These are phyloP conservation scores for Xyrauchen texanus DNA, from an alignment of 2,113 vertebrate species.

Conservation along the genomic window DNA sequence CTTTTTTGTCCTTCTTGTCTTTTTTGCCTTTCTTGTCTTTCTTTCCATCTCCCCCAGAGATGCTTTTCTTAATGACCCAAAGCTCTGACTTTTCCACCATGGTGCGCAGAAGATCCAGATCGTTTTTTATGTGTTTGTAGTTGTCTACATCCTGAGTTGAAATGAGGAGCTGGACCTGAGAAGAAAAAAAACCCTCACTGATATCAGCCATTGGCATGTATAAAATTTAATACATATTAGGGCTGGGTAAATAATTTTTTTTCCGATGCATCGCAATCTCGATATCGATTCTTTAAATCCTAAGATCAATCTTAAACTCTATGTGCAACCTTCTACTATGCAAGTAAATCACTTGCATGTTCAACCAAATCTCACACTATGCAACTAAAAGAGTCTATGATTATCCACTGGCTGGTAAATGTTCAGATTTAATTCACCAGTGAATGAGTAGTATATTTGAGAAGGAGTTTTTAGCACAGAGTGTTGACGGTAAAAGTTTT, in stretches of 20 bases:
- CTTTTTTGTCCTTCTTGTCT: constrained; percentile 25
- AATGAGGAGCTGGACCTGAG: constrained; percentile 93
- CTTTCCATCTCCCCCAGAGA: constrained; percentile 72
- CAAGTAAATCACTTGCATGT: no score
- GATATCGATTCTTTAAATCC: no score
- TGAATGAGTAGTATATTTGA: no score
- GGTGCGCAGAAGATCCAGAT: constrained; percentile 91
- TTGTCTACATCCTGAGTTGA: constrained; percentile 95
- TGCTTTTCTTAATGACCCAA: constrained; percentile 95
- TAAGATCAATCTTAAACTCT: no score
- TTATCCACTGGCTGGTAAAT: no score
- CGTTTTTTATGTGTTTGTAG: constrained; percentile 92
- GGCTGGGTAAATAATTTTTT: no score
- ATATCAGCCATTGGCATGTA: background rate
- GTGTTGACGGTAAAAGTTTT: no score
- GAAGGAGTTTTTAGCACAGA: no score
- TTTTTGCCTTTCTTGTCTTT: constrained; percentile 76
- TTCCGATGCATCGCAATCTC: background rate
- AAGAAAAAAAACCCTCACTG: background rate
- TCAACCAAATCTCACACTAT: no score
- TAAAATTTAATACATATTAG: background rate
- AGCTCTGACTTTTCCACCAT: constrained; percentile 98
- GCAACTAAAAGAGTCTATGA: no score
- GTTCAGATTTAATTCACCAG: no score
- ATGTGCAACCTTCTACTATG: no score